Conservation (phyloP, 2,888 invertebrate species). For the Cybosia mesomella region DNA sequence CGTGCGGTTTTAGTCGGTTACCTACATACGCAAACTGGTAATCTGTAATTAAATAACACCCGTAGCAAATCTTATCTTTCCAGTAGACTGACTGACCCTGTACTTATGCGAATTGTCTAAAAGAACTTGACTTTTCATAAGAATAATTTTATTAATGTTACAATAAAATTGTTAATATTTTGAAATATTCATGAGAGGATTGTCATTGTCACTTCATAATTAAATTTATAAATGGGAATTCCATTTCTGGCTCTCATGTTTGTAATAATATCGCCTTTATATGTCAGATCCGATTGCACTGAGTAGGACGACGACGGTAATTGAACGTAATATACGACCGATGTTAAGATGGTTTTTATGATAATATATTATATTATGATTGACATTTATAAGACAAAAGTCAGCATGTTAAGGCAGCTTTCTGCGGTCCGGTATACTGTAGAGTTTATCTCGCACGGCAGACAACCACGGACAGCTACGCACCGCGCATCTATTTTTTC, state of each 20-base stretch:
- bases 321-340: background rate
- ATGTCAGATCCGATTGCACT: background rate
- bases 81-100: background rate
- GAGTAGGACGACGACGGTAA: constrained; percentile 7
- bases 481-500: too few species aligned
- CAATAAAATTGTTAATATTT: background rate
- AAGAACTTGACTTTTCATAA: background rate
- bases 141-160: background rate
- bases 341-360: background rate
- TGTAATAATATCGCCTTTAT: background rate
- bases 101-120: background rate
- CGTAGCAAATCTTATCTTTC: background rate
- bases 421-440: background rate
- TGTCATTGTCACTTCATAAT: background rate
- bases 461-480: too few species aligned
- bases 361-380: background rate
- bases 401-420: background rate
- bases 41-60: background rate
- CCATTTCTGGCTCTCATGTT: background rate
- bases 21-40: too few species aligned
- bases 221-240: background rate
- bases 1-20: too few species aligned
- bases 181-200: background rate
- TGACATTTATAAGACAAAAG: background rate
- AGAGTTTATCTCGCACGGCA: too few species aligned